These are phyloP conservation scores for Diplazon laetatorius DNA, from an alignment of 2,888 invertebrate genomes.

Conservation along the genomic window DNA sequence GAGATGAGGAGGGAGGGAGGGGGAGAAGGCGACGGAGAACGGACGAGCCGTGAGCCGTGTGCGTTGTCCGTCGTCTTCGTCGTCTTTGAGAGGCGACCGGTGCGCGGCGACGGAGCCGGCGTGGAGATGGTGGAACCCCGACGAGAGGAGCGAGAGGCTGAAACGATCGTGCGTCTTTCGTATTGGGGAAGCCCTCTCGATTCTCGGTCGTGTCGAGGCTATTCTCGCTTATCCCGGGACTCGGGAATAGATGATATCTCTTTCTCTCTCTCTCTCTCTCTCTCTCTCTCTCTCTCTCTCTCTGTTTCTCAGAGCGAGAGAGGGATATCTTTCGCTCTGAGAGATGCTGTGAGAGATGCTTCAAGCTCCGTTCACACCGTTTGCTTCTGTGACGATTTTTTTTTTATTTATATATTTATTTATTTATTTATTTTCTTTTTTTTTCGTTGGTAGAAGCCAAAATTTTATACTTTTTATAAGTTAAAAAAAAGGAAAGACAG, in stretches of 20 bases:
- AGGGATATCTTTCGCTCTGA: no score
- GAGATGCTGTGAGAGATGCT: no score
- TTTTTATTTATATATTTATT: no score
- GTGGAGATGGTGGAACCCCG: neutral
- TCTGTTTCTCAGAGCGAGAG: no score
- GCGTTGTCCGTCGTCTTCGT: conserved; percentile 39
- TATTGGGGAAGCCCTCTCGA: conserved; percentile 74
- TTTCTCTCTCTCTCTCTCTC: no score
- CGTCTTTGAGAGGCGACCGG: conserved; percentile 45
- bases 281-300: no score
- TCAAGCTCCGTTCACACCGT: conserved; percentile 63
- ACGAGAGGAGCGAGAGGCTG: conserved; percentile 22
- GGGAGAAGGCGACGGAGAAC: conserved; percentile 35
- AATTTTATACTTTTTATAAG: no score
- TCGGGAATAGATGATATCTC: conserved; percentile 72
- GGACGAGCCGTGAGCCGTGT: conserved; percentile 40
- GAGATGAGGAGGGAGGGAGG: conserved; percentile 36
- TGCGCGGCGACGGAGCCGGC: conserved; percentile 9
- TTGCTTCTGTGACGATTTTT: neutral
- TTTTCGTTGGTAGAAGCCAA: no score
- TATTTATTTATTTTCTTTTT: no score
- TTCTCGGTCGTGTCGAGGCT: conserved; percentile 68
- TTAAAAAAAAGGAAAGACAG: no score
- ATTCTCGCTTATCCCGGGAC: conserved; percentile 73
- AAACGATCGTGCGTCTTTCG: conserved; percentile 64